These are phyloP conservation scores for Tetropium fuscum DNA, from an alignment of 2,888 invertebrate species.

Conservation along the genomic window DNA sequence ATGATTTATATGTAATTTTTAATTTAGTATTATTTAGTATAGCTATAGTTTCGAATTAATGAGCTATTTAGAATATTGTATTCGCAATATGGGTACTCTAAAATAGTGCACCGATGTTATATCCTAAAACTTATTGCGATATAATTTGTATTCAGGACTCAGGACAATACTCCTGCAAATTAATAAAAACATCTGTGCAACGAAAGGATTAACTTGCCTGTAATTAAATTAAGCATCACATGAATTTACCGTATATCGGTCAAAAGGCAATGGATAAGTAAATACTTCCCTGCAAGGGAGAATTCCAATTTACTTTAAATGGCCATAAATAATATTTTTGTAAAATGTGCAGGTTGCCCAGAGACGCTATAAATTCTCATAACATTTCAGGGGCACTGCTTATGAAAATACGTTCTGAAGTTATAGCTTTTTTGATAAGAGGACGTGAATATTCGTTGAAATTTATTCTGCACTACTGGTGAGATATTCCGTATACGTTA, in stretches of 20 bases:
- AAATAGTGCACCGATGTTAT: too few species aligned
- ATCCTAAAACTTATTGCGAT: too few species aligned
- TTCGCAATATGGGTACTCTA: too few species aligned
- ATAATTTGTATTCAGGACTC: too few species aligned
- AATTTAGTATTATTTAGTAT: too few species aligned
- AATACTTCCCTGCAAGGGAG: background rate
- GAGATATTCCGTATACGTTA: conserved; percentile 7
- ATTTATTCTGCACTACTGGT: conserved; percentile 4
- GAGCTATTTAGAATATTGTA: too few species aligned
- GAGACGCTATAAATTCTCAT: conserved; percentile 52
- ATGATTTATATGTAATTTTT: too few species aligned
- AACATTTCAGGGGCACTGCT: conserved; percentile 48
- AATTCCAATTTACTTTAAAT: background rate
- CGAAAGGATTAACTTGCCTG: background rate
- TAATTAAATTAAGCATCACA: background rate
- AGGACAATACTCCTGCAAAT: too few species aligned
- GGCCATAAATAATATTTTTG: conserved; percentile 50
- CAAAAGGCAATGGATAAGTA: background rate
- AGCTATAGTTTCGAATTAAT: too few species aligned
- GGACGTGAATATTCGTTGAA: conserved; percentile 25
- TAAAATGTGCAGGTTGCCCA: conserved; percentile 48
- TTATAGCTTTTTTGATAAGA: conserved; percentile 50
- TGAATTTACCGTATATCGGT: background rate
- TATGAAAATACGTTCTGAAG: conserved; percentile 53
- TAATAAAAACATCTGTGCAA: too few species aligned